Percentiles rank a stretch among this genome's conserved stretches.
phyloP scores from a whole-genome alignment of 2,113 vertebrate species.

The Nycticorax nycticorax region DNA sequence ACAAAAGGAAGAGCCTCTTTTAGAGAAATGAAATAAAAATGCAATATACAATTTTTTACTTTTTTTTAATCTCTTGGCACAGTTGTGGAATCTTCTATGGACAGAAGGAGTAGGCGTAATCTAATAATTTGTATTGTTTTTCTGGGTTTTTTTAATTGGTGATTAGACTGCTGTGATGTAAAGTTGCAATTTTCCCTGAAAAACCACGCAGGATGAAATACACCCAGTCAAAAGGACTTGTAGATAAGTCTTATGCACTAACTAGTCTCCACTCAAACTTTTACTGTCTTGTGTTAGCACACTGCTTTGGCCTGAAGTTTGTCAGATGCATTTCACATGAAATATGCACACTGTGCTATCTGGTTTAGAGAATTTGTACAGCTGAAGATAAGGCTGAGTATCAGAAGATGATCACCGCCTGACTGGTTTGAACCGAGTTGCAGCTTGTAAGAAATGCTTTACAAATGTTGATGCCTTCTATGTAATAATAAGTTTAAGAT shows the following conservation, averaged over 20 bases:
- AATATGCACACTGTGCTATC: accelerated
- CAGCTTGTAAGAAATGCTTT: not conserved
- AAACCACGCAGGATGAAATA: not conserved
- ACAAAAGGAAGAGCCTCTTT: not conserved
- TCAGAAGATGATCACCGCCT: not conserved
- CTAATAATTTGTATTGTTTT: not conserved
- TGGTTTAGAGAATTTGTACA: not conserved
- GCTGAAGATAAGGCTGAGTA: not conserved
- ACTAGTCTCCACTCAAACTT: not conserved
- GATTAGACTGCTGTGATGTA: not conserved
- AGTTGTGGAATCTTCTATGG: not conserved
- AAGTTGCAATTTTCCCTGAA: not conserved
- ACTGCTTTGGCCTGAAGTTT: not conserved
- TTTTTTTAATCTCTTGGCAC: not conserved
- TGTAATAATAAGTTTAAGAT: not conserved
- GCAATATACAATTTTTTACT: not conserved
- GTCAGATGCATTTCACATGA: not conserved
- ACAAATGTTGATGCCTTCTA: not conserved
- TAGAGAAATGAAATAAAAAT: not conserved
- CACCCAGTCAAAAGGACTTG: not conserved
- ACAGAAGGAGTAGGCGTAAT: not conserved
- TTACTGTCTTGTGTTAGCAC: not conserved
- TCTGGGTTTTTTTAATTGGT: not conserved
- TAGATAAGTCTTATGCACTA: not conserved
- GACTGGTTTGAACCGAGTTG: not conserved